Base-by-base conservation (phyloP, 2,888 invertebrate genomes). In the Epiblema foenella region DNA sequence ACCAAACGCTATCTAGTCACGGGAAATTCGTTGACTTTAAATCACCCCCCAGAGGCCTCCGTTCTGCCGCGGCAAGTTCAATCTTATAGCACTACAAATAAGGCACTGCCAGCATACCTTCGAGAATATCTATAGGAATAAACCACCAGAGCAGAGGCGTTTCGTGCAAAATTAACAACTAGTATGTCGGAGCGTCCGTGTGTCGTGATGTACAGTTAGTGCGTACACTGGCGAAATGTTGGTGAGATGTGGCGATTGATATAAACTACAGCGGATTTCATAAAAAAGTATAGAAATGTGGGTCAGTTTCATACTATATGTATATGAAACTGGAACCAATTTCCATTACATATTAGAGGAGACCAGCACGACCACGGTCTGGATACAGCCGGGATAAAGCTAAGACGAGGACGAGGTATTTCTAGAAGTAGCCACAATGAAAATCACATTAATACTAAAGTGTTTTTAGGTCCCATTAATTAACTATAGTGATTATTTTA, bases 81-180 rank as follows among this genome's bases (percentile, higher is more conserved):
- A 29, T 60, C 67, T 62, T 62, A 67, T 12, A 62, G 11, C 15
- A 42, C 33, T 67, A 56, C 56, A 39, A 37, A 62, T 46, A 71
- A 71, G 58, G 67, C 24, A 37, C 51, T n/a, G 39, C 24, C 46
- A 11, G 18, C 37, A 52, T 59, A 65, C 52, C 49, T 59, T 59
- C 42, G 64, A 29, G 58, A 58, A 75, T 76, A 78, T 76, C 74
- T 74, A 78, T 78, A 79, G 77, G 82, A 83, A 87, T 88, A 87
- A 87, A 88, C 86, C 83, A 88, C 85, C 78, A 81, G 83, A 80
- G 82, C 76, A 79, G 83, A 83, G 83, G 81, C 82, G 85, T 81
- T 83, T 79, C 83, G 83, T 85, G 82, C 87, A 82, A 84, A 83
- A 88, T 88, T 87, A 88, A 88, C 88, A 87, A 83, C 83, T 78